These are phyloP conservation scores for Polymixis lichenea DNA, from an alignment of 2,888 invertebrate genomes.

Conservation along the genomic window DNA sequence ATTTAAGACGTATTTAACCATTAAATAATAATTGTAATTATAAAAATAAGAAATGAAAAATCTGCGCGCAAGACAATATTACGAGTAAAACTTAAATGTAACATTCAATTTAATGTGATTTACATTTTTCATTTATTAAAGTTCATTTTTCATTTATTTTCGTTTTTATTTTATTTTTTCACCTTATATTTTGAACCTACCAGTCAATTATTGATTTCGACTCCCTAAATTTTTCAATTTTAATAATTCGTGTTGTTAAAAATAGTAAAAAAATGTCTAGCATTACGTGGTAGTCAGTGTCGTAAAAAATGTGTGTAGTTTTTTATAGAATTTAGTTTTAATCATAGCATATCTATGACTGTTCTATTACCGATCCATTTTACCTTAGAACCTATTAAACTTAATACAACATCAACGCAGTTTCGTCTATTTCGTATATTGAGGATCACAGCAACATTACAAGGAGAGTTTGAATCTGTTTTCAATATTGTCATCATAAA, in stretches of 20 bases:
- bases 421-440: neutral
- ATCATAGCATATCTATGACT: conserved; percentile 8
- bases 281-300: conserved; percentile 58
- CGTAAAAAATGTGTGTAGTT: conserved; percentile 47
- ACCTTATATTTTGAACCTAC: conserved; percentile 79
- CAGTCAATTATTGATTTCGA: conserved; percentile 89
- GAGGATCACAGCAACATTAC: neutral
- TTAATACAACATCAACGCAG: neutral
- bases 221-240: conserved; percentile 91
- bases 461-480: neutral
- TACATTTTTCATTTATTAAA: conserved; percentile 73
- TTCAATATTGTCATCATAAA: neutral
- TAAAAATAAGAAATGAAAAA: conserved; percentile 65
- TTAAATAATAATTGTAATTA: conserved; percentile 61
- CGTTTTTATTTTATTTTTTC: conserved; percentile 72
- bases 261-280: conserved; percentile 68
- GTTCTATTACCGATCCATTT: neutral
- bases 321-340: conserved; percentile 41
- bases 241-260: conserved; percentile 73
- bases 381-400: neutral
- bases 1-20: conserved; percentile 58
- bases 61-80: conserved; percentile 84
- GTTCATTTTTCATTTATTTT: conserved; percentile 75
- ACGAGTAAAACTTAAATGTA: conserved; percentile 66
- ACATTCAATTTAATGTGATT: conserved; percentile 63